These are phyloP conservation scores for Daphoenositta chrysoptera DNA, from an alignment of 2,113 vertebrate species.

Conservation along the genomic window DNA sequence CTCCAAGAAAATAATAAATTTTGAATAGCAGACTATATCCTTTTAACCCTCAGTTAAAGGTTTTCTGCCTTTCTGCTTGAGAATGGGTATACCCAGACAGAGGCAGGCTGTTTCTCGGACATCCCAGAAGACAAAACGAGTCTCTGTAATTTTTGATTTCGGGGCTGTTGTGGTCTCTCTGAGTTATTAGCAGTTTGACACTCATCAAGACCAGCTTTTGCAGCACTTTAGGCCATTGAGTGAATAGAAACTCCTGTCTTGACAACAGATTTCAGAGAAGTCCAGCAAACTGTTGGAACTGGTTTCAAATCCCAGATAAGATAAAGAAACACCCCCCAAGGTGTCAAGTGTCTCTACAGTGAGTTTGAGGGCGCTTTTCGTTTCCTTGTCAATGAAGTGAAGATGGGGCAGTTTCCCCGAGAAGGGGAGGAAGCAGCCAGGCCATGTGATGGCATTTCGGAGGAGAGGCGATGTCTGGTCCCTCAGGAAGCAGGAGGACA, in stretches of 20 bases:
- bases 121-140: not conserved
- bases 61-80: not conserved
- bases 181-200: not conserved
- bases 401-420: not conserved
- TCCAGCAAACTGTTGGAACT: not conserved
- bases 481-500: not conserved
- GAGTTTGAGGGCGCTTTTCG: not conserved
- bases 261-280: not conserved
- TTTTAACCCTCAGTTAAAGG: not conserved
- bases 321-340: not conserved
- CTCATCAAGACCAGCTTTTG: not conserved
- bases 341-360: not conserved
- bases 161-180: not conserved
- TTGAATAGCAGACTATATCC: not conserved
- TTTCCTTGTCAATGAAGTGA: not conserved
- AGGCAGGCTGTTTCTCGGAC: not conserved
- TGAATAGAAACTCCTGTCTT: not conserved
- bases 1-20: not conserved
- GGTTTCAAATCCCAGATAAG: not conserved
- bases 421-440: not conserved
- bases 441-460: rapidly evolving
- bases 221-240: not conserved
- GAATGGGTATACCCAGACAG: rapidly evolving
- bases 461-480: not conserved
- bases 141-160: not conserved